A percentile compares a stretch with the other conserved stretches of the same genome.
Evolutionary conservation across 2,888 invertebrate genomes (phyloP).

Genomic region (Vanessa cardui): DNA sequence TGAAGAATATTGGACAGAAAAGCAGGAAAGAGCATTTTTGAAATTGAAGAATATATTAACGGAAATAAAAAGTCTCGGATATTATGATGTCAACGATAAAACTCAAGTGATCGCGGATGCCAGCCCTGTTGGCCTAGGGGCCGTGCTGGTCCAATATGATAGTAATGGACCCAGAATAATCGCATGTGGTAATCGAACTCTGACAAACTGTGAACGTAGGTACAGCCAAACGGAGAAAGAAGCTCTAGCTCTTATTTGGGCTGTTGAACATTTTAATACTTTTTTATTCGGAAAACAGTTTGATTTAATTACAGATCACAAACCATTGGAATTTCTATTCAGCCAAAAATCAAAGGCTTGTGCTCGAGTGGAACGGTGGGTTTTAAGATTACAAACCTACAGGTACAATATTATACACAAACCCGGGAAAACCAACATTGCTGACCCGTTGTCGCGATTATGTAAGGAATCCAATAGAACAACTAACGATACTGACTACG

Average conservation of each 20-base stretch:
- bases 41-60: constrained; percentile 24
- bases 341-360: too few species aligned
- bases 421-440: too few species aligned
- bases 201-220: constrained; percentile 30
- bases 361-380: too few species aligned
- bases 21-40: constrained; percentile 38
- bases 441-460: too few species aligned
- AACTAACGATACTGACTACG: too few species aligned
- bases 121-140: constrained; percentile 27
- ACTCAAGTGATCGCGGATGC: constrained; percentile 30
- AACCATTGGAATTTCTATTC: too few species aligned
- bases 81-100: constrained; percentile 14
- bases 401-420: too few species aligned
- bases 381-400: too few species aligned
- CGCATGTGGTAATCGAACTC: constrained; percentile 41
- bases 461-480: too few species aligned
- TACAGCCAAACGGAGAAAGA: constrained; percentile 47
- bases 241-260: constrained; percentile 42
- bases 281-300: too few species aligned
- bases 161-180: constrained; percentile 40
- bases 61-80: background rate
- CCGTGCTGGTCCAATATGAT: constrained; percentile 27
- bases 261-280: too few species aligned
- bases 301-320: too few species aligned
- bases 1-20: constrained; percentile 19